phyloP scores from a whole-genome alignment of 2,888 invertebrate species.

The Caenorhabditis sp. region DNA sequence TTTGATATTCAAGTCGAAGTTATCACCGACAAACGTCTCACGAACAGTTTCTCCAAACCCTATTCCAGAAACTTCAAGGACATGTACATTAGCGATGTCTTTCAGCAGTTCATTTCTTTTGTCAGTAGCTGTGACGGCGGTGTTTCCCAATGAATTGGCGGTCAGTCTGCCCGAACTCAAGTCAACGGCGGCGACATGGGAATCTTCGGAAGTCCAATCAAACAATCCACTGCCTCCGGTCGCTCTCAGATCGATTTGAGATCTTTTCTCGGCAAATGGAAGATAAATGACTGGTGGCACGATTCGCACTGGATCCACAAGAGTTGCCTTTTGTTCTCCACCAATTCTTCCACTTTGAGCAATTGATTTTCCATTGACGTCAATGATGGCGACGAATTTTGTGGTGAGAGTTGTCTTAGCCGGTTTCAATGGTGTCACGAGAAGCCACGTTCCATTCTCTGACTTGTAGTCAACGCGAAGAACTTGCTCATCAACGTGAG shows the following conservation, averaged over 20 bases:
- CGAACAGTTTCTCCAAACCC: conserved; percentile 76
- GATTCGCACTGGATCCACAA: conserved; percentile 75
- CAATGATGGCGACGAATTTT: conserved; percentile 68
- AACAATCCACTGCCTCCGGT: conserved; percentile 78
- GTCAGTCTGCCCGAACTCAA: conserved; percentile 68
- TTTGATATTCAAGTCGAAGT: conserved; percentile 74
- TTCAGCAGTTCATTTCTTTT: conserved; percentile 69
- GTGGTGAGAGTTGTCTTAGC: conserved; percentile 71
- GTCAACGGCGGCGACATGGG: conserved; percentile 69
- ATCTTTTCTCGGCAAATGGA: conserved; percentile 69
- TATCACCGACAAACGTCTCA: conserved; percentile 75
- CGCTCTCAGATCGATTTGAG: conserved; percentile 47
- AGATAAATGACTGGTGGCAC: conserved; percentile 73
- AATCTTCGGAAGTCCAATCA: conserved; percentile 72
- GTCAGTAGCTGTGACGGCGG: conserved; percentile 72
- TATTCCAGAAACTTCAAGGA: conserved; percentile 72
- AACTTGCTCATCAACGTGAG: conserved; percentile 67
- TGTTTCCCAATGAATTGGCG: conserved; percentile 70
- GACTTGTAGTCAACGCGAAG: conserved; percentile 70
- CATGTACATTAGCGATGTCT: conserved; percentile 67
- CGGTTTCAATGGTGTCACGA: conserved; percentile 70
- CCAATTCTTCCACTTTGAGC: conserved; percentile 63
- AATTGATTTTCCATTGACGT: conserved; percentile 65
- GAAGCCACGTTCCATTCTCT: conserved; percentile 75
- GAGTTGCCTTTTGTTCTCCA: conserved; percentile 74